Base-by-base conservation (phyloP, 2,797 vertebrate genomes). In the Brachyalestes nurse region DNA sequence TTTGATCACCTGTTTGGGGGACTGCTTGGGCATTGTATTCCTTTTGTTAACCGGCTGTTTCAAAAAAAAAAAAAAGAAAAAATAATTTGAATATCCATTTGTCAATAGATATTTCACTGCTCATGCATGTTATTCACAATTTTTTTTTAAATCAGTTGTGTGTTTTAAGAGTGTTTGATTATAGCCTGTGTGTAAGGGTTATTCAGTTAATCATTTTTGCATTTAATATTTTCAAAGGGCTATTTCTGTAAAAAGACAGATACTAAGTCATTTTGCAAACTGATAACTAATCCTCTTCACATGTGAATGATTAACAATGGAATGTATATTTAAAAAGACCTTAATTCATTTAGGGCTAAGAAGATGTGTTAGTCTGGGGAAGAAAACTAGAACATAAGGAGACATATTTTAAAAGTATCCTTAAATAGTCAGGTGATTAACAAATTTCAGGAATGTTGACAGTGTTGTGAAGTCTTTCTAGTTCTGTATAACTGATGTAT, bases 211-310 rank as follows among this genome's bases (percentile, higher is more conserved):
- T 88, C 82, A 83, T 70, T 79, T 78, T 87, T 88, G 88, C 86
- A 82, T 90, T 89, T 90, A 91, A 90, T 83, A 58, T 85, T 92
- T 93, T 90, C 82, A 88, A 91, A 83, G 87, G 88, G 83, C 90
- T 91, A 88, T 94, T 93, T 94, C 90, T 89, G 89, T 90, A 84
- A 84, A 82, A 82, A 87, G 89, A 89, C 89, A 88, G 89, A 89
- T 93, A 93, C 91, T 86, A 85, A 90, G 90, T 89, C 83, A 94
- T 93, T 93, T 92, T 85, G 89, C 90, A 93, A 93, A 95, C 94
- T 92, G 91, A 89, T 82, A 90, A 88, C 88, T 94, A 94, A 95
- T 94, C 92, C 93, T 90, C 90, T 91, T 90, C 89, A 76, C 90
- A 92, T 91, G 87, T 87, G 84, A 89, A 91, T 93, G 92, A 94